phyloP scores from a whole-genome alignment of 2,797 vertebrate species.

The Parotocinclus haroldoi region DNA sequence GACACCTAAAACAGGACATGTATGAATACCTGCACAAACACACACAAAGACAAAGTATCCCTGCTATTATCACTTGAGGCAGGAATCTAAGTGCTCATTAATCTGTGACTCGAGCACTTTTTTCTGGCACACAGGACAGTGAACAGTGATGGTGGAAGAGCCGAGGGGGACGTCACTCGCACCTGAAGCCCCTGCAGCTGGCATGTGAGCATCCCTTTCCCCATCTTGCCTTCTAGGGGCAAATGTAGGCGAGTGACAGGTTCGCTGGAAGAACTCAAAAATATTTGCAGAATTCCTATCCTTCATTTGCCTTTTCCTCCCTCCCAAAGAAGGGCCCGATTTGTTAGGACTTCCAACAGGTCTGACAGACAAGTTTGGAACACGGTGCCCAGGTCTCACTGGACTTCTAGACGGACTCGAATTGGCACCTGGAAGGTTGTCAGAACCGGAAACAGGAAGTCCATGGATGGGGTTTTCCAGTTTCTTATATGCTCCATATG shows the following conservation, averaged over 20 bases:
- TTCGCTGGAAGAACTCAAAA: constrained; percentile 62
- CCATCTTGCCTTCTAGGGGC: constrained; percentile 14
- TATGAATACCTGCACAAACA: neutral
- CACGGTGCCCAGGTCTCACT: constrained; percentile 2
- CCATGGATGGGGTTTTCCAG: neutral
- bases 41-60: neutral
- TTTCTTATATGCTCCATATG: neutral
- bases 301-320: constrained; percentile 62
- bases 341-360: constrained; percentile 19
- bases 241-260: constrained; percentile 16
- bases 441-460: neutral
- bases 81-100: constrained; percentile 88
- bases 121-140: constrained; percentile 82
- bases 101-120: constrained; percentile 76
- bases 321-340: constrained; percentile 18
- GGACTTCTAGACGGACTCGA: constrained; percentile 45
- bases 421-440: constrained; percentile 1
- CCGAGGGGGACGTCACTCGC: constrained; percentile 20
- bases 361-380: constrained; percentile 39
- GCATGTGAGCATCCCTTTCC: neutral
- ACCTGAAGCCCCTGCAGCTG: constrained; percentile 32
- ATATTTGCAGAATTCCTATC: constrained; percentile 52
- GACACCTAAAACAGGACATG: neutral
- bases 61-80: constrained; percentile 64
- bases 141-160: constrained; percentile 60